These are phyloP conservation scores for Actenoides lindsayi DNA, from an alignment of 2,113 vertebrate species.

Conservation along the genomic window DNA sequence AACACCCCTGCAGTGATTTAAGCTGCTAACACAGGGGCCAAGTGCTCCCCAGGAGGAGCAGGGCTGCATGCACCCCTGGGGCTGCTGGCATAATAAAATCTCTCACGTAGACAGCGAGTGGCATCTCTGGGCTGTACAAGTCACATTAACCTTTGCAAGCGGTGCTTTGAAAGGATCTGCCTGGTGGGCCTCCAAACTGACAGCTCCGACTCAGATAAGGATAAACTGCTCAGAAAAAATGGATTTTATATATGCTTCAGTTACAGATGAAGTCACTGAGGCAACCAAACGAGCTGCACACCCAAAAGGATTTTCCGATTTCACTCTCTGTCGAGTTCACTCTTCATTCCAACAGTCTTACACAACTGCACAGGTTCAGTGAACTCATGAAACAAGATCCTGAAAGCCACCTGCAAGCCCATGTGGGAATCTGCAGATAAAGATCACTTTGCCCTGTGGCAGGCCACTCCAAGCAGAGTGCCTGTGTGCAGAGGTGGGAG, in stretches of 20 bases:
- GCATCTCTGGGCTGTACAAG: neutral
- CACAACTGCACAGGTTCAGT: neutral
- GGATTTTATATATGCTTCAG: neutral
- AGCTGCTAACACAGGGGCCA: neutral
- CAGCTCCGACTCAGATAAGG: neutral
- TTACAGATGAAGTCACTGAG: neutral
- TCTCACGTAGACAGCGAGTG: accelerated
- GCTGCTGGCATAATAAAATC: neutral
- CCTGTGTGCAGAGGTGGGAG: neutral
- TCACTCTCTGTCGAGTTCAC: neutral
- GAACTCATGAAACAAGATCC: neutral
- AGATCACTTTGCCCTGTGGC: neutral
- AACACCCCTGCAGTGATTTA: neutral
- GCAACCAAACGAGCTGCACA: neutral
- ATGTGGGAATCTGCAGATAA: neutral
- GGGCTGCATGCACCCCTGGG: neutral
- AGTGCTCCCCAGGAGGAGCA: neutral
- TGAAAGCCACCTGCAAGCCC: neutral
- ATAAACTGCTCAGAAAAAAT: neutral
- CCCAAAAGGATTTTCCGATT: neutral
- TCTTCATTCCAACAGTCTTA: neutral
- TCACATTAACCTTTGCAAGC: neutral
- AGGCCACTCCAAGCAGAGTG: neutral
- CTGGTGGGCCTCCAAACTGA: neutral
- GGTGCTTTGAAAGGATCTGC: neutral